Conservation (phyloP, 2,797 vertebrate species). For the Sciurus vulgaris region DNA sequence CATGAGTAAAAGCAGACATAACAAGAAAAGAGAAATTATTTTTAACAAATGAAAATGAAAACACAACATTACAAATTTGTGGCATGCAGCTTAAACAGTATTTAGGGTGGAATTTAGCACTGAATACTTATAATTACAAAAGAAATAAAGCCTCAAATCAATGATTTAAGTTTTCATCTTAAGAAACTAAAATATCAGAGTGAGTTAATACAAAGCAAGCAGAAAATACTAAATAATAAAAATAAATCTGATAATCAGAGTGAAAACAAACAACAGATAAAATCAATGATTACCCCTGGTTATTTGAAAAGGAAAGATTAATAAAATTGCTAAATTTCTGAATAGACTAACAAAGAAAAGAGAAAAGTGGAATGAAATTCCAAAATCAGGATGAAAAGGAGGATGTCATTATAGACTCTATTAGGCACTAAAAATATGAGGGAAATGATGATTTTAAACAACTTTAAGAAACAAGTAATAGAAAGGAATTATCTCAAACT, state of each 20-base stretch:
- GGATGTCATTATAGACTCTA: neutral
- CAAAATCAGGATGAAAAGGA: neutral
- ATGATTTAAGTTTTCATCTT: neutral
- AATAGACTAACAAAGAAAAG: neutral
- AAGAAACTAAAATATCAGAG: neutral
- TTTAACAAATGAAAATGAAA: slow-evolving; percentile 7
- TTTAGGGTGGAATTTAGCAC: neutral
- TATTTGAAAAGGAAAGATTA: neutral
- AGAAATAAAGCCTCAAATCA: neutral
- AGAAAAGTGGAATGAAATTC: neutral
- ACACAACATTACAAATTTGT: neutral
- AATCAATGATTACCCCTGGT: neutral
- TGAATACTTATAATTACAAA: neutral
- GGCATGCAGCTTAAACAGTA: neutral
- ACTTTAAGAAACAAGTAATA: neutral
- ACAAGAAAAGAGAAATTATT: neutral
- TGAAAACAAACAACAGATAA: neutral
- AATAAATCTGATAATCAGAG: neutral
- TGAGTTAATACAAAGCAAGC: neutral
- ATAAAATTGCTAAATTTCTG: neutral
- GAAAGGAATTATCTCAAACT: neutral
- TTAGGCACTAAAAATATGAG: neutral
- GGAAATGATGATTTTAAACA: neutral
- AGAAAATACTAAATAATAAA: neutral
- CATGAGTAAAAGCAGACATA: neutral